Percentiles rank a stretch among this genome's conserved stretches.
Conservation (phyloP, 2,113 vertebrate genomes). For the Protomyctophum bolini region DNA sequence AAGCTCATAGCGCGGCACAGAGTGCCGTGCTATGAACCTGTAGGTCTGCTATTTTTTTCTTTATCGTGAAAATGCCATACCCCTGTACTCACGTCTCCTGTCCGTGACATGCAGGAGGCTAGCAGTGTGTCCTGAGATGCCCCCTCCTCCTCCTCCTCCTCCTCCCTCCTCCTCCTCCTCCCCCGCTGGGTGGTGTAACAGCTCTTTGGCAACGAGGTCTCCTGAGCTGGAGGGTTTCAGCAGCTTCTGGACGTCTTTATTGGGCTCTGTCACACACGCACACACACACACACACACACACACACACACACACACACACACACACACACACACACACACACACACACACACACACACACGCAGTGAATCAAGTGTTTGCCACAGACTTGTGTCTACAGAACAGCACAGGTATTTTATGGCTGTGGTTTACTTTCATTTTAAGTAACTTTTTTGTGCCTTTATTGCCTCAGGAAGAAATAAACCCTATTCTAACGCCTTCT, state of each 20-base stretch:
- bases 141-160: constrained; percentile 77
- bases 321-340: not conserved
- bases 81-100: constrained; percentile 88
- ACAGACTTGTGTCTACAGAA: too few relatives aligned
- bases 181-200: constrained; percentile 68
- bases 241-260: constrained; percentile 81
- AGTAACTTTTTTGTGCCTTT: too few relatives aligned
- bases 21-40: too few relatives aligned
- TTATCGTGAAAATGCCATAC: not conserved
- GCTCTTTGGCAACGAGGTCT: constrained; percentile 79
- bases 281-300: constrained; percentile 12
- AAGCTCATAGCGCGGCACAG: too few relatives aligned
- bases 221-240: constrained; percentile 80
- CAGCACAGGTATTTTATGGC: not conserved
- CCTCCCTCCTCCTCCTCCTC: constrained; percentile 75
- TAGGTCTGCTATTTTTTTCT: too few relatives aligned
- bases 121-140: constrained; percentile 81
- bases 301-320: not conserved
- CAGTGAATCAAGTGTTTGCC: not conserved
- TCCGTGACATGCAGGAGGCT: constrained; percentile 92
- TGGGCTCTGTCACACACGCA: constrained; percentile 74
- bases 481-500: too few relatives aligned
- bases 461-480: too few relatives aligned
- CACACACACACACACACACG: not conserved
- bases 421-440: too few relatives aligned